Conservation (phyloP, 2,113 vertebrate genomes). For the Cyphomyrus plagiostoma region DNA sequence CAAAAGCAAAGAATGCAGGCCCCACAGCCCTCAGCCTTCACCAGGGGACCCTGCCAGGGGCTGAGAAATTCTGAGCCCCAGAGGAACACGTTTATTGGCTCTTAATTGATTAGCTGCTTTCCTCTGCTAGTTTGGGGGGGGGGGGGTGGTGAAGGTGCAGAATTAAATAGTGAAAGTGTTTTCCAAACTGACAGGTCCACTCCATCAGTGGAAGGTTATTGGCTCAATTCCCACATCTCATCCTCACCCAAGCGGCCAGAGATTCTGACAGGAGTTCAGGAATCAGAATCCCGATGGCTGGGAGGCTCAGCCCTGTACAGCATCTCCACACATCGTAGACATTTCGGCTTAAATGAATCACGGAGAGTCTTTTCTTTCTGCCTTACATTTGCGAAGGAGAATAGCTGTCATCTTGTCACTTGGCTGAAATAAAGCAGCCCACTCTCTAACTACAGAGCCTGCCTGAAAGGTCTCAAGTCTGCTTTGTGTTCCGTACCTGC, state of each 20-base stretch:
- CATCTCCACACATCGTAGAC: not conserved
- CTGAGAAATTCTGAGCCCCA: not conserved
- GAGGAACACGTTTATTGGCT: not conserved
- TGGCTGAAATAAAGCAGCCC: not conserved
- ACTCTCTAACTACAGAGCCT: not conserved
- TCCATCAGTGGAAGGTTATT: constrained; percentile 6
- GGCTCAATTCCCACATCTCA: constrained; percentile 7
- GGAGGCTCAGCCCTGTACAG: not conserved
- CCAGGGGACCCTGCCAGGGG: no score
- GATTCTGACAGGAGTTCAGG: not conserved
- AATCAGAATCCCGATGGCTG: not conserved
- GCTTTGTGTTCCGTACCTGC: not conserved
- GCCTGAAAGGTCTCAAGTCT: not conserved
- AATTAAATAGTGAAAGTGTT: constrained; percentile 11
- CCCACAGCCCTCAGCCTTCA: not conserved
- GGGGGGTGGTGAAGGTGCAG: not conserved
- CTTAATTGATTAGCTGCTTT: constrained; percentile 2
- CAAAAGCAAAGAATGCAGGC: not conserved
- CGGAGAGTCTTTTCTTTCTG: not conserved
- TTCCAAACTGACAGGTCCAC: not conserved
- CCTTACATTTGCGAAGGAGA: not conserved
- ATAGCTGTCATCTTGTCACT: not conserved
- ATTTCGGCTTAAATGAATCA: not conserved
- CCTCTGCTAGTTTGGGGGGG: not conserved
- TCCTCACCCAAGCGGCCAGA: not conserved